Base-by-base conservation (phyloP, 2,797 vertebrate species). In the Heterohyrax brucei region DNA sequence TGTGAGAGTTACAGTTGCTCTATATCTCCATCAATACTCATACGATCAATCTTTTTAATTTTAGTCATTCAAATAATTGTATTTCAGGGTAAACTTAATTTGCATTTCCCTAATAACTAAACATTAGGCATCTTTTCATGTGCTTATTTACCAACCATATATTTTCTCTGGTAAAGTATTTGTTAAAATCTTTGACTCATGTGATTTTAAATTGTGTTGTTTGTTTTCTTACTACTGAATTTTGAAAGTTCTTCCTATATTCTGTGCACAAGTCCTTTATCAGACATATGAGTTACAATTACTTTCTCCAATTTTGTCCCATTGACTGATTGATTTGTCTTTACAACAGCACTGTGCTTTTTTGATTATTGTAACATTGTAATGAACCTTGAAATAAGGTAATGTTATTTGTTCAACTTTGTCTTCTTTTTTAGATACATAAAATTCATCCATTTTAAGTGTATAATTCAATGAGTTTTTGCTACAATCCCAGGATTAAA, bases 41-140 rank as follows among this genome's bases (percentile, higher is more conserved):
- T 53, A 50, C 66, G 30, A 24, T 28, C 30, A 77, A 14, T 48
- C 16, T 50, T 61, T 86, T 66, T 33, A 21, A 68, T 28, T 78
- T 70, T 68, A 66, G 33, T 33, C 78, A 78, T 33, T 95, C 10
- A 80, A 44, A n/a, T 28, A 59, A 62, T 30, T 78, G n/a, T n/a
- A 84, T 59, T 59, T 28, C 7, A 24, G 75, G 21, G 64, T 78
- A 59, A 7, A 44, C 70, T 89, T 81, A 28, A 53, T 46, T 70
- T 92, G 46, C 18, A 59, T 94, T 92, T 89, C 39, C 30, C 26
- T 81, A 14, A 2, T 92, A 46, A 83, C 33, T 66, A 83, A 50
- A 89, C 3, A 18, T 56, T 56, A 12, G 18, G 53, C 53, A 56
- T 56, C 53, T 56, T 56, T 56, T 56, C 53, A 12, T 56, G 53